Percentiles rank a stretch among this genome's conserved stretches.
These are phyloP conservation scores for Dissostichus mawsoni DNA, from an alignment of 2,113 vertebrate species.

Conservation along the genomic window DNA sequence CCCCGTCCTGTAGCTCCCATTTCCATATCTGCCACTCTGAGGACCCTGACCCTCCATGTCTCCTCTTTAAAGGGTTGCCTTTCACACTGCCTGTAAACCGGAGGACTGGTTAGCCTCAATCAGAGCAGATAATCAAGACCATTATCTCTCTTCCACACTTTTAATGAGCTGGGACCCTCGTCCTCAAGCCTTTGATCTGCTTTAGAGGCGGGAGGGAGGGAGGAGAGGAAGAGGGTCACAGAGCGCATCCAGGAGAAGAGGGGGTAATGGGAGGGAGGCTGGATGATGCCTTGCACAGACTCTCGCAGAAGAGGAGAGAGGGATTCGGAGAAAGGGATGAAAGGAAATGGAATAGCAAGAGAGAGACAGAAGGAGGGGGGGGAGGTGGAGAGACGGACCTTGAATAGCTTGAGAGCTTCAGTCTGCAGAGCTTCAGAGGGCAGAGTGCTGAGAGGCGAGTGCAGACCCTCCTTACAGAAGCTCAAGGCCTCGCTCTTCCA, in stretches of 20 bases:
- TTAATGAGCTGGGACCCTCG: slow-evolving; percentile 72
- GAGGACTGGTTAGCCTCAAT: slow-evolving; percentile 66
- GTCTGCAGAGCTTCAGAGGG: slow-evolving; percentile 92
- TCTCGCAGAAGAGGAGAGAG: slow-evolving; percentile 2
- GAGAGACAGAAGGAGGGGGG: slow-evolving; percentile 12
- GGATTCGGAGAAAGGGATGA: slow-evolving; percentile 28
- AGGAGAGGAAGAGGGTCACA: slow-evolving; percentile 19
- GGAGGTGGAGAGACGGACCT: slow-evolving; percentile 78
- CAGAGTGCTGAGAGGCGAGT: slow-evolving; percentile 88
- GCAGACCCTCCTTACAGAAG: slow-evolving; percentile 89
- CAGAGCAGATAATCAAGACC: slow-evolving; percentile 73
- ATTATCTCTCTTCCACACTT: slow-evolving; percentile 74
- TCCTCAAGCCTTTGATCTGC: slow-evolving; percentile 74
- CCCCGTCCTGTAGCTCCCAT: slow-evolving; percentile 32
- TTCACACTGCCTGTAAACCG: slow-evolving; percentile 49
- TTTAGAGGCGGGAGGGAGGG: slow-evolving; percentile 35
- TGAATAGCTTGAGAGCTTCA: slow-evolving; percentile 93
- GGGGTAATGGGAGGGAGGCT: slow-evolving; percentile 25
- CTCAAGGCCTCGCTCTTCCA: slow-evolving; percentile 89
- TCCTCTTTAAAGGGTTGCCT: slow-evolving; percentile 50
- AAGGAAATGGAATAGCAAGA: slow-evolving; percentile 47
- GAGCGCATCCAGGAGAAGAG: slow-evolving; percentile 41
- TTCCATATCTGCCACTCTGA: slow-evolving; percentile 52
- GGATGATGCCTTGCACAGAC: slow-evolving; percentile 52
- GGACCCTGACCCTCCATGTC: slow-evolving; percentile 63